phyloP scores from a whole-genome alignment of 2,888 invertebrate genomes.

The Pristionchus japonicus region DNA sequence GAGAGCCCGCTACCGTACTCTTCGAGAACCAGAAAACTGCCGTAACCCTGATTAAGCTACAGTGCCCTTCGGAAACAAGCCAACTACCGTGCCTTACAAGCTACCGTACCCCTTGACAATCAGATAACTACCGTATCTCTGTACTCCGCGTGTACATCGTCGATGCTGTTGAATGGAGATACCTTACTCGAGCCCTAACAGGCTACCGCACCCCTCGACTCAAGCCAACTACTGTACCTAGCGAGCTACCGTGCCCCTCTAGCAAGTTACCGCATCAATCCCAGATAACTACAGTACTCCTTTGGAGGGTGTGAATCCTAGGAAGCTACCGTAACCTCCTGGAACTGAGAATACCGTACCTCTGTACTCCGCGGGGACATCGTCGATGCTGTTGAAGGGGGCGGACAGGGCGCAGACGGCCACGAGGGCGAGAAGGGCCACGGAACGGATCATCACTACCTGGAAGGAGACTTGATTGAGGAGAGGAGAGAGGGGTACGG shows the following conservation, averaged over 20 bases:
- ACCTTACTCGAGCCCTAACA: too few species aligned
- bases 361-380: slow-evolving; percentile 70
- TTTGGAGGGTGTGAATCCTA: too few species aligned
- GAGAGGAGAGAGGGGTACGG: not conserved
- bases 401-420: slow-evolving; percentile 57
- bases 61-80: too few species aligned
- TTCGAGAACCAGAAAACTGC: too few species aligned
- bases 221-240: too few species aligned
- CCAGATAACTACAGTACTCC: too few species aligned
- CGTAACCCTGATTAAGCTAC: not conserved
- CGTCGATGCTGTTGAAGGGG: slow-evolving; percentile 64
- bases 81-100: not conserved
- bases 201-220: too few species aligned
- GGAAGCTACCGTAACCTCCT: too few species aligned
- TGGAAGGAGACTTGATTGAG: not conserved
- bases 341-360: slow-evolving; percentile 59
- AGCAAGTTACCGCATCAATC: too few species aligned
- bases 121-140: too few species aligned
- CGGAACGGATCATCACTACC: slow-evolving; percentile 45
- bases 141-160: slow-evolving; percentile 70
- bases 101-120: slow-evolving; percentile 64
- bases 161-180: slow-evolving; percentile 63
- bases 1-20: too few species aligned
- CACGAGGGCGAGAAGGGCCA: slow-evolving; percentile 53
- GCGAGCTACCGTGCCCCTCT: too few species aligned